Evolutionary conservation across 2,888 invertebrate genomes (phyloP).

Genomic region (Scaptomyza cyrtandrae): DNA sequence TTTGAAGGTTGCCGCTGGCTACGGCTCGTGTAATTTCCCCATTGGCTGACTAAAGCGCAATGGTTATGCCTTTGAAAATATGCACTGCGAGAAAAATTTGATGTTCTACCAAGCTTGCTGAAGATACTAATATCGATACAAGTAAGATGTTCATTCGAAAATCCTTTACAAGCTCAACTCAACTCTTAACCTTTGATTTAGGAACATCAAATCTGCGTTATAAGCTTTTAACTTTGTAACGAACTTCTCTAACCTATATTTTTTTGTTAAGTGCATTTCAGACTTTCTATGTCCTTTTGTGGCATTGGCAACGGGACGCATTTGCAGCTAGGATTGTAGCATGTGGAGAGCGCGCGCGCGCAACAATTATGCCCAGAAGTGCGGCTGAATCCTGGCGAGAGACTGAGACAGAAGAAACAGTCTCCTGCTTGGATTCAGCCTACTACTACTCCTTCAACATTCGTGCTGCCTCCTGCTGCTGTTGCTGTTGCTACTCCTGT

Average conservation of each 20-base stretch:
- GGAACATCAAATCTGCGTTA: too few species aligned
- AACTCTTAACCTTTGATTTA: too few species aligned
- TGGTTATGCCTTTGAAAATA: constrained; percentile 7
- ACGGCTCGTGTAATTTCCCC: constrained; percentile 65
- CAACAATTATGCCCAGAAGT: constrained; percentile 43
- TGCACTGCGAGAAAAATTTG: background rate
- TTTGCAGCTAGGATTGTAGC: constrained; percentile 67
- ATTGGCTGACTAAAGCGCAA: constrained; percentile 50
- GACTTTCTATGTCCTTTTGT: constrained; percentile 26
- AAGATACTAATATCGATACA: too few species aligned
- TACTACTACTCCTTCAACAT: background rate
- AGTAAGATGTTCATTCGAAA: too few species aligned
- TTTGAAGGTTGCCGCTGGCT: constrained; percentile 54
- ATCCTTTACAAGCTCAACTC: too few species aligned
- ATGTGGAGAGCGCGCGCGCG: constrained; percentile 33
- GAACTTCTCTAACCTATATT: background rate
- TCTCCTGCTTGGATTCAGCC: background rate
- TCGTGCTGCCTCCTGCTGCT: constrained; percentile 3
- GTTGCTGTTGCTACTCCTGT: background rate
- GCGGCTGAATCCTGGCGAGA: constrained; percentile 4
- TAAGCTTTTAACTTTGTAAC: background rate
- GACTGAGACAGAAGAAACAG: background rate
- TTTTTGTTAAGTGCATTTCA: constrained; percentile 15
- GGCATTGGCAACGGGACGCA: constrained; percentile 48
- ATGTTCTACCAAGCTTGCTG: too few species aligned